Base-by-base conservation (phyloP, 1,140 invertebrate species). In the Coelopa frigida region DNA sequence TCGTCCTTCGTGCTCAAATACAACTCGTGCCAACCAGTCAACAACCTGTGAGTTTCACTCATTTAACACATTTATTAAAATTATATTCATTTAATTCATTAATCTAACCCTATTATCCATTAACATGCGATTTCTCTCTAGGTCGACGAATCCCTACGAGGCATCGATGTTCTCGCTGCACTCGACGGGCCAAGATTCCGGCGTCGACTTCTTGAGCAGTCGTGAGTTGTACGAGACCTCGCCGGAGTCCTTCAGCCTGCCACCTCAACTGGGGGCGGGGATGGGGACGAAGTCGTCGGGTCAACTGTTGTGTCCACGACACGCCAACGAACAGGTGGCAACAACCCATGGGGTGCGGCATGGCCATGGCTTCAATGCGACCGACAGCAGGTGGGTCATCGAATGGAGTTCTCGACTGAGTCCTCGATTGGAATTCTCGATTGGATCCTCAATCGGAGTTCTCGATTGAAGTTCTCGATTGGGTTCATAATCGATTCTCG, bases 121-220 rank as follows among this genome's bases (percentile, higher is more conserved):
- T n/a, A n/a, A n/a, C n/a, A n/a, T n/a, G n/a, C n/a, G n/a, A n/a
- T 5, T 8, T 26, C 24, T 36, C 23, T 12, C 1, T 24, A 38
- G 35, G 11, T 39, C 47, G 10, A 33, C 41, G 6, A 59, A 43
- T 36, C 29, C 35, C 14, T 63, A 65, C 39, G 83, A 85, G 61
- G 79, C 80, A 38, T 83, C 82, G 48, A 74, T 83, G 64, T 81
- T 83, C 50, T 86, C 83, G 44, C 73, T 87, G 49, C 83, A 85
- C 73, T 87, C 85, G 47, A 86, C 83, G 56, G 82, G 83, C 14
- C 80, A 85, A 61, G 84, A 87, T 71, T 87, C 84, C 6, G 85
- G 84, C 26, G 85, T 87, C 51, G 80, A 68, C 41, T 64, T 69
- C 44, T 49, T 64, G 5, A 67, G 63, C 47, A 66, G 61, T 32